phyloP scores from a whole-genome alignment of 1,140 invertebrate species.

The Danaus plexippus region DNA sequence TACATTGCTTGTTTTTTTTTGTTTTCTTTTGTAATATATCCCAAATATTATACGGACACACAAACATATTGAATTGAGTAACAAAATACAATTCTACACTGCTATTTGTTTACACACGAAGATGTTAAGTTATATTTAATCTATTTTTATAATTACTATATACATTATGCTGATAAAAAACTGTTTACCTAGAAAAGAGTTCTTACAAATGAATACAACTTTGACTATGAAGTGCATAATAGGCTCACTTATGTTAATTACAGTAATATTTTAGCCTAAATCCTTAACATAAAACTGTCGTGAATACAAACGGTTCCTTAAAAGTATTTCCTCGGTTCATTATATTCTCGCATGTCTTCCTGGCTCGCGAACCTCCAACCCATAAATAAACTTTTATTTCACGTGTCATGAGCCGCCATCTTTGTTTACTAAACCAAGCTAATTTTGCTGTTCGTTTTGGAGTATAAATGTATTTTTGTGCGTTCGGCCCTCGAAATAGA shows the following conservation, averaged over 20 bases:
- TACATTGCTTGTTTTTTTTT: too few relatives aligned
- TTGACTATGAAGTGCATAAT: too few relatives aligned
- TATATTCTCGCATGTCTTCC: conserved; percentile 58
- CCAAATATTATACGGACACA: too few relatives aligned
- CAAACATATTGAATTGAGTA: too few relatives aligned
- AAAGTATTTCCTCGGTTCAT: conserved; percentile 56
- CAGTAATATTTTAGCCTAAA: conserved; percentile 21
- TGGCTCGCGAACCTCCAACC: conserved; percentile 55
- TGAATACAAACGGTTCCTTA: conserved; percentile 61
- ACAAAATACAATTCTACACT: too few relatives aligned
- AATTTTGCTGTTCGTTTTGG: conserved; percentile 25
- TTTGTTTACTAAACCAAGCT: conserved; percentile 37
- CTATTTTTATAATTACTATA: too few relatives aligned
- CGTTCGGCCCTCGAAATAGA: conserved; percentile 39
- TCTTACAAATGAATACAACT: too few relatives aligned
- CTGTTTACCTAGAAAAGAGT: too few relatives aligned
- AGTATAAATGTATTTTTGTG: conserved; percentile 23
- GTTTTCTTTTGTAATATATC: too few relatives aligned
- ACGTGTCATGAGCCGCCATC: conserved; percentile 59
- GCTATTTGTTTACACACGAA: too few relatives aligned
- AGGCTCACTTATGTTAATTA: neutral
- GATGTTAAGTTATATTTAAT: too few relatives aligned
- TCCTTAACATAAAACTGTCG: conserved; percentile 43
- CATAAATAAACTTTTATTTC: conserved; percentile 65
- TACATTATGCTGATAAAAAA: too few relatives aligned